Percentiles rank a stretch among this genome's conserved stretches.
These are phyloP conservation scores for Drosophila mimetica DNA, from an alignment of 2,888 invertebrate species.

Conservation along the genomic window DNA sequence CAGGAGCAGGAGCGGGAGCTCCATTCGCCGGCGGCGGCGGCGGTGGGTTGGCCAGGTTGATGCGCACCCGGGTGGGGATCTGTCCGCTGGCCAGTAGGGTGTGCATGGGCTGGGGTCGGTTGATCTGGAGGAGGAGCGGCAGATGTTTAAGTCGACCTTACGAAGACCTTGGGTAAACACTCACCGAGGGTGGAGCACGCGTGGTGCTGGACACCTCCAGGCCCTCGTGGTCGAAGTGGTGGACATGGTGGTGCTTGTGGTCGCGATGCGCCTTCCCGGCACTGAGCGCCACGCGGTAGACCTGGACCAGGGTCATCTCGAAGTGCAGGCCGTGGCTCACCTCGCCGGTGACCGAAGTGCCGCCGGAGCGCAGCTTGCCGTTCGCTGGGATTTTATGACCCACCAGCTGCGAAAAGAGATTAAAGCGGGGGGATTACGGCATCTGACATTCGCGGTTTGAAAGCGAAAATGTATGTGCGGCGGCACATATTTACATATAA, in stretches of 20 bases:
- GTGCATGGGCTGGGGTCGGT: constrained; percentile 85
- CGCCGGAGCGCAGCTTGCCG: constrained; percentile 90
- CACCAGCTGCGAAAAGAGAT: constrained; percentile 86
- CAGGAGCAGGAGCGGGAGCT: constrained; percentile 29
- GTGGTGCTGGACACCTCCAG: constrained; percentile 87
- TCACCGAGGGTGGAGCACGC: constrained; percentile 84
- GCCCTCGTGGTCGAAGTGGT: constrained; percentile 91
- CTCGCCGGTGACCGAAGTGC: constrained; percentile 82
- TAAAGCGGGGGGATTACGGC: neutral
- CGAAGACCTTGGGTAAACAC: neutral
- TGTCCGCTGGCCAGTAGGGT: constrained; percentile 87
- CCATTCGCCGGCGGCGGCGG: constrained; percentile 18
- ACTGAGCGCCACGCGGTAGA: constrained; percentile 92
- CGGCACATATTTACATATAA: neutral
- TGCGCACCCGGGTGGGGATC: constrained; percentile 86
- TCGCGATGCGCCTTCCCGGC: constrained; percentile 94
- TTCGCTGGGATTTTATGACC: constrained; percentile 91
- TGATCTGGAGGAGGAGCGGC: constrained; percentile 82
- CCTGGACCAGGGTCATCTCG: constrained; percentile 91
- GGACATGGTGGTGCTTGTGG: constrained; percentile 94
- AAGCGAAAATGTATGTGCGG: neutral
- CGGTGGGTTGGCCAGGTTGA: constrained; percentile 85
- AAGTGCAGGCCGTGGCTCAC: constrained; percentile 83
- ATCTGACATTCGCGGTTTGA: neutral
- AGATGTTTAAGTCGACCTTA: too few relatives aligned